Evolutionary conservation across 2,113 vertebrate species (phyloP), one percentile per base, ranked within the genome.

Genomic region (Leucoraja erinaceus): DNA sequence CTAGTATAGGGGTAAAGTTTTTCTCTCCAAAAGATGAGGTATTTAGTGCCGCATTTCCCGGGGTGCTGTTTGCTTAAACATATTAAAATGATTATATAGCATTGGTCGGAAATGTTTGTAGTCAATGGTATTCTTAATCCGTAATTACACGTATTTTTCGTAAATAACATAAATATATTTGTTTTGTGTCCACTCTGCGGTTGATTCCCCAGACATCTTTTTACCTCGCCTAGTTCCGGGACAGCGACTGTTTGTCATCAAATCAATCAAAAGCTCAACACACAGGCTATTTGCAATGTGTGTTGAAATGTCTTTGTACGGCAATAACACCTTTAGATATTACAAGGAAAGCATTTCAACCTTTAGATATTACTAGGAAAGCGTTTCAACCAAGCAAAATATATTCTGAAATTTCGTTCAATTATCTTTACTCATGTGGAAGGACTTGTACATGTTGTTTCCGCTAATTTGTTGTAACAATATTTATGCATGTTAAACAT

Each of bases 201-300:
- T 91, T 72, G 90, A 91, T 72, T 91, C 33, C 66, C 63, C 22
- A 72, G 20, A 11, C 4, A 72, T 38, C 66, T 28, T 38, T 91
- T 54, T 72, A 72, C 63, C 33, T 72, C 66, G 8, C 25, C 66
- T 54, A 72, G 31, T 38, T 74, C 68, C 38, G 90, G 66, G 18
- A 74, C 90, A 91, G 66, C 18, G 31, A 72, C 68, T 72, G 66
- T 28, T 91, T 10, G 63, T 22, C 33, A 91, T 38, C 68, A 72
- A 91, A 91, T 70, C 88, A 91, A 91, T 72, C 90, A 28, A 47
- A 72, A 72, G 20, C 66, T 72, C 70, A 91, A 91, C 16, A 63
- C 66, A 90, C 88, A 90, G 18, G 66, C 9, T 91, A 31, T 91
- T 47, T 25, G 22, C 59, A 63, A 66, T 74, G 72, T 47, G 68